Percentiles rank a stretch among this genome's conserved stretches.
These are phyloP conservation scores for Mobula birostris DNA, from an alignment of 2,113 vertebrate species.

Conservation along the genomic window DNA sequence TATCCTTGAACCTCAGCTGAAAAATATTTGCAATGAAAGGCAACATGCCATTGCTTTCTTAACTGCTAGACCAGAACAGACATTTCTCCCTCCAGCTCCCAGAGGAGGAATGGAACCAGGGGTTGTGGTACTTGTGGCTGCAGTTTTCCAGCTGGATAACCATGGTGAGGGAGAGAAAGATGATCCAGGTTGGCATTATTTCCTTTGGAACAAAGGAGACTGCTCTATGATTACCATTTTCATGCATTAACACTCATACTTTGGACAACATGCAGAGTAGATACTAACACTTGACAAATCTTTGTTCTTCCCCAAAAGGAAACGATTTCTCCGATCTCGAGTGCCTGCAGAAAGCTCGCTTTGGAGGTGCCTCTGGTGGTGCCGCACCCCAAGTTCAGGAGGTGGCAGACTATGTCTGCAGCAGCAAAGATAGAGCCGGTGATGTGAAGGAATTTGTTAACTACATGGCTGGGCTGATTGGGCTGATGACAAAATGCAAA, in stretches of 20 bases:
- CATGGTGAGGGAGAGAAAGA: background rate
- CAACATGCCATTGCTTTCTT: no score
- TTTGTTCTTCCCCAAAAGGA: constrained; percentile 52
- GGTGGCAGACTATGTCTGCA: constrained; percentile 71
- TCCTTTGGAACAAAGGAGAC: background rate
- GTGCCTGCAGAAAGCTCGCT: constrained; percentile 69
- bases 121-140: no score
- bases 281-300: background rate
- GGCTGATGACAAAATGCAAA: constrained; percentile 53
- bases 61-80: no score
- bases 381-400: constrained; percentile 60
- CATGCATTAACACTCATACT: no score
- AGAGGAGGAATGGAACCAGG: no score
- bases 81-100: no score
- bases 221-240: background rate
- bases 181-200: background rate
- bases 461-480: constrained; percentile 49
- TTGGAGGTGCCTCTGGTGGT: constrained; percentile 68
- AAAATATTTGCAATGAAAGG: no score
- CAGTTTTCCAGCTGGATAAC: no score
- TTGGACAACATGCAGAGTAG: background rate
- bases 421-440: constrained; percentile 58
- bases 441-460: constrained; percentile 79
- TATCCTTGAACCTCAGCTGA: no score
- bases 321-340: constrained; percentile 67